phyloP scores from a whole-genome alignment of 2,797 vertebrate genomes.

The Fratercula arctica region DNA sequence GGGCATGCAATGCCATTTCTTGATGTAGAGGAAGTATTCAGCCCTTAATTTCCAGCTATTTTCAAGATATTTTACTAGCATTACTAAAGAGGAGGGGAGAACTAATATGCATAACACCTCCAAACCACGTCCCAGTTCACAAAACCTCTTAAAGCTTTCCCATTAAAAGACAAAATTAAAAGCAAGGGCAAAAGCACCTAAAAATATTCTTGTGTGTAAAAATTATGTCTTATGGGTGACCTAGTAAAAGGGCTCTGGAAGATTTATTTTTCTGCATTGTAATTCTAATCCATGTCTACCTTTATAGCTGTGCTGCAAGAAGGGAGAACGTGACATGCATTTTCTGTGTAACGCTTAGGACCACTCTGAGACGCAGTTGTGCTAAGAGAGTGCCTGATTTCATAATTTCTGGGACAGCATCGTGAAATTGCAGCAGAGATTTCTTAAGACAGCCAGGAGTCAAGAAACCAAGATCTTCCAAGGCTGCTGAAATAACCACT shows the following conservation, averaged over 20 bases:
- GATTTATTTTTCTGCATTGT: not conserved
- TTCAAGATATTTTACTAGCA: not conserved
- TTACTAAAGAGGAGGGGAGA: not conserved
- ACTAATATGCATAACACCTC: not conserved
- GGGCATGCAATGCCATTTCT: not conserved
- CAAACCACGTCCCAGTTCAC: not conserved
- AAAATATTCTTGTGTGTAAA: conserved; percentile 15
- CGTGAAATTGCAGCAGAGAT: not conserved
- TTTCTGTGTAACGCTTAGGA: not conserved
- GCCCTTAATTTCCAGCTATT: not conserved
- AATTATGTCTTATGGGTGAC: not conserved
- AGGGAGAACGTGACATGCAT: not conserved
- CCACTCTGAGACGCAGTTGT: not conserved
- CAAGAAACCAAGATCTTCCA: not conserved
- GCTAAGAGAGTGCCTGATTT: not conserved
- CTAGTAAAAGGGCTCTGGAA: not conserved
- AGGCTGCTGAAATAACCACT: not conserved
- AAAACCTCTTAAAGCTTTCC: not conserved
- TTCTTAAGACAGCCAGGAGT: not conserved
- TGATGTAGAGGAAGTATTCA: not conserved
- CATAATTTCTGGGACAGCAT: not conserved
- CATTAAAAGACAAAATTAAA: conserved; percentile 8
- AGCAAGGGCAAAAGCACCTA: conserved; percentile 31
- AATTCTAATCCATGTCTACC: not conserved
- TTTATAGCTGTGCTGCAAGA: not conserved